Evolutionary conservation across 2,797 vertebrate species (phyloP).

Genomic region (Acrossocheilus wenchowensis): DNA sequence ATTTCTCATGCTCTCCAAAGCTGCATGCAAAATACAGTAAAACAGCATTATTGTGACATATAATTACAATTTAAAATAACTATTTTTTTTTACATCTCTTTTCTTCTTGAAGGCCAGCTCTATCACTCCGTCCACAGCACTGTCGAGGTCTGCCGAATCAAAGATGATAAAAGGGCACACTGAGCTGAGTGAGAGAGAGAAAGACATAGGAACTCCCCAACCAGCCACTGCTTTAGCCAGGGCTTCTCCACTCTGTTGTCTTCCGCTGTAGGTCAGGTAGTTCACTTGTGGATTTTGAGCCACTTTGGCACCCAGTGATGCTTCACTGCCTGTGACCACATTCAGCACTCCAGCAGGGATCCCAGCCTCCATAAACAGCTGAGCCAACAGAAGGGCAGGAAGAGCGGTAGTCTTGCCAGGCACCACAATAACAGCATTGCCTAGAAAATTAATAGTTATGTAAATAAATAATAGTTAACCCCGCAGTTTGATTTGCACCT

Average conservation of each 20-base stretch:
- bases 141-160: slow-evolving; percentile 87
- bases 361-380: slow-evolving; percentile 80
- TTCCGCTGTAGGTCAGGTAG: slow-evolving; percentile 82
- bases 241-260: slow-evolving; percentile 77
- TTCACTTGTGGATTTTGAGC: slow-evolving; percentile 73
- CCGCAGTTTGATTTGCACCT: background rate
- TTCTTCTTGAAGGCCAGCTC: slow-evolving; percentile 77
- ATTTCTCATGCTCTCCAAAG: background rate
- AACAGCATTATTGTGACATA: background rate
- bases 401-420: slow-evolving; percentile 72
- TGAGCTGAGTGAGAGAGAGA: slow-evolving; percentile 73
- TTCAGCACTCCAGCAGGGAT: slow-evolving; percentile 83
- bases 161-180: slow-evolving; percentile 83
- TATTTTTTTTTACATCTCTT: slow-evolving; percentile 46
- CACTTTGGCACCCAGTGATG: slow-evolving; percentile 70
- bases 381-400: slow-evolving; percentile 82
- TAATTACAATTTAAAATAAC: background rate
- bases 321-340: slow-evolving; percentile 79
- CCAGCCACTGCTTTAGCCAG: slow-evolving; percentile 79
- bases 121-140: slow-evolving; percentile 81
- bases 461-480: background rate
- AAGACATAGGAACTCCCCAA: slow-evolving; percentile 70
- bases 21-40: background rate
- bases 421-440: slow-evolving; percentile 84
- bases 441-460: slow-evolving; percentile 64